Percentiles rank a stretch among this genome's conserved stretches.
Evolutionary conservation across 2,888 invertebrate genomes (phyloP).

Genomic region (Apodemia mormo): DNA sequence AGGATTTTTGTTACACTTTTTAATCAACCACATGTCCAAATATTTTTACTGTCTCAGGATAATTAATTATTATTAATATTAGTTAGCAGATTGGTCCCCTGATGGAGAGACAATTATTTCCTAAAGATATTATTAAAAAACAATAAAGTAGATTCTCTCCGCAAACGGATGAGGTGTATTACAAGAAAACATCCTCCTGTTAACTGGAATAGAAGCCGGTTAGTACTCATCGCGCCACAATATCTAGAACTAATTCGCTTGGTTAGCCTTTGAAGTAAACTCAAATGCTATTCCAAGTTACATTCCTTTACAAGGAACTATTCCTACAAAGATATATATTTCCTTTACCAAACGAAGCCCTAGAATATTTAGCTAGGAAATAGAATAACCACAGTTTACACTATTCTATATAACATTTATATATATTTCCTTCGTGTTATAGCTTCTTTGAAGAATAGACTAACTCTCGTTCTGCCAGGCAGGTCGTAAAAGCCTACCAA

Average conservation of each 20-base stretch:
- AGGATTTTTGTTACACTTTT: constrained; percentile 8
- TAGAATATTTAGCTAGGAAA: neutral
- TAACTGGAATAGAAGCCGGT: constrained; percentile 52
- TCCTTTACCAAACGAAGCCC: neutral
- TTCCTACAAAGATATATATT: neutral
- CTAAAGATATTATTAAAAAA: neutral
- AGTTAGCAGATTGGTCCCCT: too few species aligned
- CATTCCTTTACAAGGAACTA: constrained; percentile 17
- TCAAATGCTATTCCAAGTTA: constrained; percentile 21
- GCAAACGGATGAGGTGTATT: constrained; percentile 49
- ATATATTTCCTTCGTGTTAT: too few species aligned
- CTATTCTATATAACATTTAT: too few species aligned
- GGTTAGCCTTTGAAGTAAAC: constrained; percentile 20
- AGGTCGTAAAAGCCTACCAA: too few species aligned
- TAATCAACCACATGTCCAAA: constrained; percentile 22
- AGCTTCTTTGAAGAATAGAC: too few species aligned
- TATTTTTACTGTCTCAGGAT: neutral
- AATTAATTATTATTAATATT: too few species aligned
- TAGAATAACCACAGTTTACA: neutral
- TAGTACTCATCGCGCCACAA: constrained; percentile 42
- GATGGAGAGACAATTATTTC: too few species aligned
- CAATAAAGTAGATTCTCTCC: constrained; percentile 25
- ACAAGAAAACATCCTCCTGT: constrained; percentile 47
- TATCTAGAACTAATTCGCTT: constrained; percentile 26
- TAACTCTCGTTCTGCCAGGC: too few species aligned